Evolutionary conservation across 2,113 vertebrate genomes (phyloP).

Genomic region (Heptranchias perlo): DNA sequence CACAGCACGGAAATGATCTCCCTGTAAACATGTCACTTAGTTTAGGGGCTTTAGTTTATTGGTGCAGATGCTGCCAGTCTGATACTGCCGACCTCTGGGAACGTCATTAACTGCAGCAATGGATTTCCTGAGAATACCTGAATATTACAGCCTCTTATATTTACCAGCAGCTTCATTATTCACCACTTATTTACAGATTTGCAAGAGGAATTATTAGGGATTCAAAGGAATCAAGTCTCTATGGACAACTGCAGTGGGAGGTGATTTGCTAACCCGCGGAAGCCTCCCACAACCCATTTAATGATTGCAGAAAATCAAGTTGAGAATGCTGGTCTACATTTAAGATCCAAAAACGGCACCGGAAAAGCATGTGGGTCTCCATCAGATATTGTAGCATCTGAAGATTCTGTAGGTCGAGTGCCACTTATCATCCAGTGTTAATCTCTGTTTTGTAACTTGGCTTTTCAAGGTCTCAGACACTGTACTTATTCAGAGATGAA

Average conservation of each 20-base stretch:
- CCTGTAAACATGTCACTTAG: background rate
- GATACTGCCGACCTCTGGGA: slow-evolving; percentile 1
- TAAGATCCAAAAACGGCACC: background rate
- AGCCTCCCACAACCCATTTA: background rate
- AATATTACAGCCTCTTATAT: background rate
- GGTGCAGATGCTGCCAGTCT: background rate
- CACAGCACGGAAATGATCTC: background rate
- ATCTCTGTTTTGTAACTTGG: background rate
- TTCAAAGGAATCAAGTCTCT: background rate
- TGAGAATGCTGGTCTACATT: background rate
- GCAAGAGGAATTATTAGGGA: background rate
- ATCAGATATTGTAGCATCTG: background rate
- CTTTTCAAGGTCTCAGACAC: background rate
- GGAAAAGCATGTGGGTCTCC: background rate
- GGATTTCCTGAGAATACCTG: background rate
- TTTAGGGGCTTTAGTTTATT: slow-evolving; percentile 4
- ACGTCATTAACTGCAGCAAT: slow-evolving; percentile 2
- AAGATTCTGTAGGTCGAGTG: background rate
- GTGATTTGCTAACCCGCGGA: background rate
- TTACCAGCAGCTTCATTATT: background rate
- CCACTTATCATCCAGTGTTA: background rate
- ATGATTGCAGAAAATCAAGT: background rate
- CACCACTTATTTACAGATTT: background rate
- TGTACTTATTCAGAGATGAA: background rate
- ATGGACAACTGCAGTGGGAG: background rate